A percentile compares a stretch with the other conserved stretches of the same genome.
phyloP scores from a whole-genome alignment of 2,888 invertebrate species.

The Plemyria rubiginata region DNA sequence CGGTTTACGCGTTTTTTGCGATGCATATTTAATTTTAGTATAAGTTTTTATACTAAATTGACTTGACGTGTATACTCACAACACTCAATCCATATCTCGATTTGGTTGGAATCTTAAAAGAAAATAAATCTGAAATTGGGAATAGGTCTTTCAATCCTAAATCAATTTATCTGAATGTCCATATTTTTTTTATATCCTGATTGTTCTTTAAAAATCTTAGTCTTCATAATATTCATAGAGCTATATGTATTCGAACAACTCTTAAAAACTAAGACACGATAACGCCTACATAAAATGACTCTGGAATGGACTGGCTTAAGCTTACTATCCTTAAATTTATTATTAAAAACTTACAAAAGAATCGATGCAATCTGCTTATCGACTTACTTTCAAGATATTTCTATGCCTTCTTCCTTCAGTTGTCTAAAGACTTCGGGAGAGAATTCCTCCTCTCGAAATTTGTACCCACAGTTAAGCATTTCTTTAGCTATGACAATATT shows the following conservation, averaged over 20 bases:
- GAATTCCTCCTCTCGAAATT: conserved; percentile 77
- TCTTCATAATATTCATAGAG: too few relatives aligned
- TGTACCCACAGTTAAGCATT: conserved; percentile 86
- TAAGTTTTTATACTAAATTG: too few relatives aligned
- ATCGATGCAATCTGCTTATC: conserved; percentile 13
- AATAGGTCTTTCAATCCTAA: too few relatives aligned
- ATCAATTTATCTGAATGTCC: too few relatives aligned
- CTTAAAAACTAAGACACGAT: conserved; percentile 15
- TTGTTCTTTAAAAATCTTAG: not conserved
- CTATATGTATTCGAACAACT: not conserved
- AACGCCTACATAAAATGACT: conserved; percentile 23
- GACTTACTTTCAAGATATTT: conserved; percentile 52
- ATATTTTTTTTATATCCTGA: not conserved
- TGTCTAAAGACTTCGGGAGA: conserved; percentile 65
- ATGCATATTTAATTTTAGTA: too few relatives aligned
- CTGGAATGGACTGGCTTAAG: conserved; percentile 35
- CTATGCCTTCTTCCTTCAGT: conserved; percentile 66
- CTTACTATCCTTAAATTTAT: conserved; percentile 17
- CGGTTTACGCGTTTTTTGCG: too few relatives aligned
- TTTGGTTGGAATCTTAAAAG: not conserved
- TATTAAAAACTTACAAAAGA: conserved; percentile 17
- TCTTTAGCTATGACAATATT: conserved; percentile 86
- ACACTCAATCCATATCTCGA: too few relatives aligned
- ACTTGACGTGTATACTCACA: too few relatives aligned
- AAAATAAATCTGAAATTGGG: too few relatives aligned